These are phyloP conservation scores for Cheilosia pagana DNA, from an alignment of 2,888 invertebrate species.

Conservation along the genomic window DNA sequence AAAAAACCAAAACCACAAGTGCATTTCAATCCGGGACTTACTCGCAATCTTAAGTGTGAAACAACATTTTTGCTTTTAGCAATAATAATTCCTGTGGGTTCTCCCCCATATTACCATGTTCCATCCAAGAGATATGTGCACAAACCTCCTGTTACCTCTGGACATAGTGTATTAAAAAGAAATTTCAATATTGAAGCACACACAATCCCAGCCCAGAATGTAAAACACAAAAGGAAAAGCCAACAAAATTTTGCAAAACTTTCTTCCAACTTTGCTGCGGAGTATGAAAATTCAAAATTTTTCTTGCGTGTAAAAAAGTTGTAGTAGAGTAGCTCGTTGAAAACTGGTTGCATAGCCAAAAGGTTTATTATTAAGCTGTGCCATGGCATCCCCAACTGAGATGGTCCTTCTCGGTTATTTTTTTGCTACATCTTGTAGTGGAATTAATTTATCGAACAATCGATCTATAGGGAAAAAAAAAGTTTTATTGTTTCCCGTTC, in stretches of 20 bases:
- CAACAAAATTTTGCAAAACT: conserved; percentile 48
- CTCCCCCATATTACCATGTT: too few relatives aligned
- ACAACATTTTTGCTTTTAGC: too few relatives aligned
- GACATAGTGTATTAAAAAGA: conserved; percentile 45
- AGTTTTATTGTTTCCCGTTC: conserved; percentile 22
- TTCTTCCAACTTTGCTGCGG: conserved; percentile 36
- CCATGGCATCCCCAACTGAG: conserved; percentile 2
- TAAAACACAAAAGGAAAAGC: neutral
- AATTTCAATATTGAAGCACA: conserved; percentile 28
- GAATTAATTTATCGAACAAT: conserved; percentile 40
- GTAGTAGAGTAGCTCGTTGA: conserved; percentile 45
- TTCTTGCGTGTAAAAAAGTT: conserved; percentile 37
- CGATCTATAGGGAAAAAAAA: conserved; percentile 9
- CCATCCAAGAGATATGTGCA: neutral
- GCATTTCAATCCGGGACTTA: too few relatives aligned
- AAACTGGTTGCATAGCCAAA: conserved; percentile 18
- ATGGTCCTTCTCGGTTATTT: neutral
- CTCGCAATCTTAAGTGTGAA: too few relatives aligned
- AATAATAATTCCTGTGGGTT: too few relatives aligned
- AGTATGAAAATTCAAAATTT: conserved; percentile 26
- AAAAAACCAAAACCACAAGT: too few relatives aligned
- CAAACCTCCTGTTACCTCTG: neutral
- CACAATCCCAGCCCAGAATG: neutral
- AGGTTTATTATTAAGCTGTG: conserved; percentile 18
- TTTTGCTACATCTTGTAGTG: neutral